Percentiles rank a stretch among this genome's conserved stretches.
Conservation (phyloP, 2,797 vertebrate species). For the Saguinus oedipus region DNA sequence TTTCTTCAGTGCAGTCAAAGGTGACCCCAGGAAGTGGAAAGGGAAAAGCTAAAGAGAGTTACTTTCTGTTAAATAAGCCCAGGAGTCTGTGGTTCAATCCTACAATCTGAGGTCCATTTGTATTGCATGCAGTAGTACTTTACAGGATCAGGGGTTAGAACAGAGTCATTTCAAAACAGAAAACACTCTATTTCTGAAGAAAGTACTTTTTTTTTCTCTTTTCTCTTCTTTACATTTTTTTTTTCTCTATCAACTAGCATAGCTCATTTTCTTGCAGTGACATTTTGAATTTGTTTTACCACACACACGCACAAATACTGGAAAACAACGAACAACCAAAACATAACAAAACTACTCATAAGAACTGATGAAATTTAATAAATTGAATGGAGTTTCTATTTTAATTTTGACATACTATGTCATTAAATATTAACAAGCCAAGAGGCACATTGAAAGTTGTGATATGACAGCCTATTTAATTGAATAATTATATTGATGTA, state of each 20-base stretch:
- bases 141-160: constrained; percentile 11
- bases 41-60: not conserved
- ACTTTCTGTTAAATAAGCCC: constrained; percentile 2
- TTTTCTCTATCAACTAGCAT: not conserved
- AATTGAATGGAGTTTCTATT: not conserved
- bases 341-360: not conserved
- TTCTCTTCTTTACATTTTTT: not conserved
- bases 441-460: constrained; percentile 4
- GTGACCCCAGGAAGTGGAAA: not conserved
- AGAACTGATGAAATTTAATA: not conserved
- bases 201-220: not conserved
- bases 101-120: constrained; percentile 12
- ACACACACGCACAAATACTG: not conserved
- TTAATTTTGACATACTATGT: constrained; percentile 11
- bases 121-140: not conserved
- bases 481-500: constrained; percentile 40
- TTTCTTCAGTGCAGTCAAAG: not conserved
- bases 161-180: not conserved
- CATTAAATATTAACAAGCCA: constrained; percentile 44
- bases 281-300: not conserved
- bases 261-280: not conserved
- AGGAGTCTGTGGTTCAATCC: not conserved
- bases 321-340: not conserved
- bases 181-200: constrained; percentile 17
- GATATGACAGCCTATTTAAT: not conserved